A percentile compares a stretch with the other conserved stretches of the same genome.
Evolutionary conservation across 2,888 invertebrate genomes (phyloP).

Genomic region (Stenolophus ochropezus): DNA sequence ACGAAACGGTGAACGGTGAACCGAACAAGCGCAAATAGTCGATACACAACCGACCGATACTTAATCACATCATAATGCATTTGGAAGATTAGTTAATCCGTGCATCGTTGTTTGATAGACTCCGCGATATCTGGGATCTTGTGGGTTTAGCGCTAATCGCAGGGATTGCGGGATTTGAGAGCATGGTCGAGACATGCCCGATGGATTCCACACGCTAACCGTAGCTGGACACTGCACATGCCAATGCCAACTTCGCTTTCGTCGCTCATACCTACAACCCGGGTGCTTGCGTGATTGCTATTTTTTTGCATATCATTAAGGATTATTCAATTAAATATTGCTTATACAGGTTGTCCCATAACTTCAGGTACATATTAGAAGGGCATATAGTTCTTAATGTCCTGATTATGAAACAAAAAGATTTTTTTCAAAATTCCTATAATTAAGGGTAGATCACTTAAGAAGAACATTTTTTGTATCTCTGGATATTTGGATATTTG

Average conservation of each 20-base stretch:
- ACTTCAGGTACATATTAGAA: too few relatives aligned
- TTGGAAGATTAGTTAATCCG: conserved; percentile 57
- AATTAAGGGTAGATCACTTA: too few relatives aligned
- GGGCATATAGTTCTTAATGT: too few relatives aligned
- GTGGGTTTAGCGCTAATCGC: conserved; percentile 56
- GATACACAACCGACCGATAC: conserved; percentile 46
- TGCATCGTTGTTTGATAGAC: conserved; percentile 58
- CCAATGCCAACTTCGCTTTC: not conserved
- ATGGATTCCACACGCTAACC: conserved; percentile 13
- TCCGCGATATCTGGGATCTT: conserved; percentile 60
- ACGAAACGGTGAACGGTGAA: not conserved
- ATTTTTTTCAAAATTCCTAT: too few relatives aligned
- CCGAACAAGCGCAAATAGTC: conserved; percentile 9
- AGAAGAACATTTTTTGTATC: too few relatives aligned
- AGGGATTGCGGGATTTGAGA: conserved; percentile 50
- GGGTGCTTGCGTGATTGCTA: not conserved
- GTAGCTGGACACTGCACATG: not conserved
- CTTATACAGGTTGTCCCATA: too few relatives aligned
- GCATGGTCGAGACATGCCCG: conserved; percentile 37
- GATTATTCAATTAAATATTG: too few relatives aligned
- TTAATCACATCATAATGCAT: conserved; percentile 58
- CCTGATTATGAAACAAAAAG: too few relatives aligned
- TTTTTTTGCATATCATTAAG: too few relatives aligned
- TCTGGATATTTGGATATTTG: too few relatives aligned
- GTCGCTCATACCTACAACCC: not conserved